Evolutionary conservation across 1,140 invertebrate species (phyloP), one percentile per base, ranked within the genome.

Genomic region (Portunus trituberculatus): DNA sequence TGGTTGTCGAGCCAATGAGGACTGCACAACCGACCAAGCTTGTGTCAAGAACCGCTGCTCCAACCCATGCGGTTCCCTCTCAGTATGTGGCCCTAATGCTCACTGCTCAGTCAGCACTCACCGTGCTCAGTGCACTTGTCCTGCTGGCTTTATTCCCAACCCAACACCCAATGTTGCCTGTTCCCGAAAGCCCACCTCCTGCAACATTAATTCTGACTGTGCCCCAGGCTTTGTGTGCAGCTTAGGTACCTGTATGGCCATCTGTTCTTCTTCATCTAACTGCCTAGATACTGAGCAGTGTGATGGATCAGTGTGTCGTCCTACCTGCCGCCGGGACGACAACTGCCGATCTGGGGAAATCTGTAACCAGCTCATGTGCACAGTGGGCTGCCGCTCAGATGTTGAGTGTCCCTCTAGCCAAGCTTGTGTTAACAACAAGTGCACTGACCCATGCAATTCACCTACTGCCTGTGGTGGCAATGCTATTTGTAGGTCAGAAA

Each of bases 401-500:
- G 97, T 97, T 0, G 98, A 98, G 67, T 99, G 97, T 90, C 97
- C 98, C 3, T 97, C 97, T 39, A 97, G 98, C 96, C 97, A 98
- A 96, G 97, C 98, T 32, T 99, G 99, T 96, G 97, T 98, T 86
- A 98, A 98, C 93, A 98, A 98, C 92, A 98, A 98, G 96, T 99
- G 98, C 97, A 97, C 97, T 92, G 98, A 98, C 97, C 97, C 98
- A 6, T 99, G 98, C 96, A 97, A 97, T 0, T 97, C 98, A 86
- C 97, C 98, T 14, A 98, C 98, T n/a, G 97, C 98, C n/a, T 99
- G 98, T 97, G 98, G 98, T 32, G 98, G 98, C 7, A 99, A 99
- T 97, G 98, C 98, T 2, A 96, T 98, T 39, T 99, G 98, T 96
- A 96, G 97, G 48, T 97, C 98, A 2, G 97, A 97, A 92, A 97